Conservation (phyloP, 2,888 invertebrate species). For the Hypolimnas misippus region DNA sequence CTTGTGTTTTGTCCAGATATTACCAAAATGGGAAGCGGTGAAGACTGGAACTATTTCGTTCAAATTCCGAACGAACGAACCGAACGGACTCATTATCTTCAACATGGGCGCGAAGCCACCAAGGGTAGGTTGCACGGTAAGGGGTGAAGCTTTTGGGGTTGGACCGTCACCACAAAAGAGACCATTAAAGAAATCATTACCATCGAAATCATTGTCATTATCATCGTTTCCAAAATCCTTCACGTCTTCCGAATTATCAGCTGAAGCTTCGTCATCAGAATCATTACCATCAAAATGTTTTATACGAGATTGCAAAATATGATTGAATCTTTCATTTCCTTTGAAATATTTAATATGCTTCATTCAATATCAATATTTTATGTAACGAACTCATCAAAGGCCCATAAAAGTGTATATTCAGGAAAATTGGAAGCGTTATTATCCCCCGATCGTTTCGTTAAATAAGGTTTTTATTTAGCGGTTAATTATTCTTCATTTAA, state of each 20-base stretch:
- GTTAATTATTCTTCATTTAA: neutral
- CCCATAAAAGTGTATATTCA: constrained; percentile 30
- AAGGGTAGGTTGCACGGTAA: constrained; percentile 88
- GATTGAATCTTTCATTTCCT: constrained; percentile 10
- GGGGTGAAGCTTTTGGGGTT: constrained; percentile 84
- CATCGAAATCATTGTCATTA: constrained; percentile 43
- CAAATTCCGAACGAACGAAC: constrained; percentile 97
- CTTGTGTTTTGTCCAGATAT: constrained; percentile 81
- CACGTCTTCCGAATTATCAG: constrained; percentile 15
- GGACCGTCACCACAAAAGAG: constrained; percentile 55
- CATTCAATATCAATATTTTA: constrained; percentile 7
- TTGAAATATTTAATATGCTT: constrained; percentile 15
- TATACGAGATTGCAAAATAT: constrained; percentile 39
- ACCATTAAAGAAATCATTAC: constrained; percentile 54
- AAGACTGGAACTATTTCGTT: constrained; percentile 95
- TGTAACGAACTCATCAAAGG: constrained; percentile 28
- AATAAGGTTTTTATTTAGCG: constrained; percentile 8
- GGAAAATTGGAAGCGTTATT: constrained; percentile 28
- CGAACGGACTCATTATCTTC: constrained; percentile 96
- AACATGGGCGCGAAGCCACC: constrained; percentile 92
- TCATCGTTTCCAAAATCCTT: constrained; percentile 33
- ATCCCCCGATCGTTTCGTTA: constrained; percentile 5
- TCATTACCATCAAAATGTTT: constrained; percentile 24
- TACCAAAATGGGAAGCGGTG: constrained; percentile 96
- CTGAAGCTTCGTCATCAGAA: constrained; percentile 27